phyloP scores from a whole-genome alignment of 2,113 vertebrate species.

The Cyanoramphus novaezelandiae region DNA sequence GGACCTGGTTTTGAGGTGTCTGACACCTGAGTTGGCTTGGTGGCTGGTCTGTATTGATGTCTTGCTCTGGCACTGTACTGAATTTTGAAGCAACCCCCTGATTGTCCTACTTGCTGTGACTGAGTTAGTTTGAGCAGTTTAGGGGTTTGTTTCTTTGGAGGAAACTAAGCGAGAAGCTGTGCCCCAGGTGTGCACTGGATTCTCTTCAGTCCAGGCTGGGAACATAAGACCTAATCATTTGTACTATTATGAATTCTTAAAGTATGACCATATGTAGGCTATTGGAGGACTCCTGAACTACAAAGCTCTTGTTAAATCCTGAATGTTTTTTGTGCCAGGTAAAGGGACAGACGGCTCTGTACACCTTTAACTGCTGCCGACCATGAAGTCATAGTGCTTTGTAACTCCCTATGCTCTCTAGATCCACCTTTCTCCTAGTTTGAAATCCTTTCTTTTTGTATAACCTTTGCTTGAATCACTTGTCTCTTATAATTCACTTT shows the following conservation, averaged over 20 bases:
- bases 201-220: not conserved
- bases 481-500: not conserved
- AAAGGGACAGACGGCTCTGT: not conserved
- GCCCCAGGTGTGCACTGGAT: not conserved
- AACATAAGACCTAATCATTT: not conserved
- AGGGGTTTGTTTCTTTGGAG: not conserved
- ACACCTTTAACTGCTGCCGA: not conserved
- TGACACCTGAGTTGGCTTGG: not conserved
- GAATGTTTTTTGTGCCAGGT: not conserved
- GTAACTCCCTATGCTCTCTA: not conserved
- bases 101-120: not conserved
- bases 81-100: not conserved
- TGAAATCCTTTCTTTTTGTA: not conserved
- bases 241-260: not conserved
- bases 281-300: not conserved
- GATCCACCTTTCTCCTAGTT: not conserved
- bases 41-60: not conserved
- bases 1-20: not conserved
- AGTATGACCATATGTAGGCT: rapidly evolving
- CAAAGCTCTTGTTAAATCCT: not conserved
- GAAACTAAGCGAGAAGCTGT: not conserved
- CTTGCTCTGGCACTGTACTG: not conserved
- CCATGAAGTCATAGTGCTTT: not conserved
- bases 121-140: not conserved
- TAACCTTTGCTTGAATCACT: not conserved